A percentile compares a stretch with the other conserved stretches of the same genome.
These are phyloP conservation scores for Tipula helvola DNA, from an alignment of 2,888 invertebrate species.

Conservation along the genomic window DNA sequence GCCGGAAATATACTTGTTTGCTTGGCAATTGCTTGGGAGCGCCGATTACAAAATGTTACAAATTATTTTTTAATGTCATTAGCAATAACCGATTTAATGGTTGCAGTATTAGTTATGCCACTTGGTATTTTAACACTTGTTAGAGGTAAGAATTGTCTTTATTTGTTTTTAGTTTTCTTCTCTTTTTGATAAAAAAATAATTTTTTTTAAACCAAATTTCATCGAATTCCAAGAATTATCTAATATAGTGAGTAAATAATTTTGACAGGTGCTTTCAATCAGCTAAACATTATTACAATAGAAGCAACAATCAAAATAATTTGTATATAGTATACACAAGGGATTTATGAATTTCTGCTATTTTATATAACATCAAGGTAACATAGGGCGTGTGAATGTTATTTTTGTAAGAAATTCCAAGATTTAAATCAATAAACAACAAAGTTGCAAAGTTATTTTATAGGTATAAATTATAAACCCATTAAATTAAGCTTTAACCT, in stretches of 20 bases:
- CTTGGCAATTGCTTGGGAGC: conserved; percentile 82
- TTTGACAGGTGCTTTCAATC: neutral
- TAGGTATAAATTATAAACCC: neutral
- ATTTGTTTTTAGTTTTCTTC: neutral
- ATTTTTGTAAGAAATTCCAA: no score
- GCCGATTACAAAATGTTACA: conserved; percentile 88
- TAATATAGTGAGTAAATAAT: neutral
- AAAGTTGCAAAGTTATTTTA: no score
- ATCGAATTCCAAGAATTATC: no score
- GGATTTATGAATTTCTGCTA: no score
- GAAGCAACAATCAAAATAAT: neutral
- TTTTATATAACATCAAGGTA: no score
- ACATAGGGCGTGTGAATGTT: no score
- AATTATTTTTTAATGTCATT: conserved; percentile 94
- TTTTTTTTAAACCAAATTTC: no score
- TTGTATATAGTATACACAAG: neutral
- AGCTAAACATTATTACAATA: neutral
- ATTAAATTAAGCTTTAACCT: neutral
- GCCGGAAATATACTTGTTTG: conserved; percentile 91
- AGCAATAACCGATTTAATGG: conserved; percentile 89
- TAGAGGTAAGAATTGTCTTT: conserved; percentile 47
- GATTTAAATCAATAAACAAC: no score
- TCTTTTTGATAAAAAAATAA: no score
- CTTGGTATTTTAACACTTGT: conserved; percentile 73
- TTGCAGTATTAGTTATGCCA: conserved; percentile 92